Percentiles rank a stretch among this genome's conserved stretches.
phyloP scores from a whole-genome alignment of 2,797 vertebrate genomes.

The Cossypha heuglini region DNA sequence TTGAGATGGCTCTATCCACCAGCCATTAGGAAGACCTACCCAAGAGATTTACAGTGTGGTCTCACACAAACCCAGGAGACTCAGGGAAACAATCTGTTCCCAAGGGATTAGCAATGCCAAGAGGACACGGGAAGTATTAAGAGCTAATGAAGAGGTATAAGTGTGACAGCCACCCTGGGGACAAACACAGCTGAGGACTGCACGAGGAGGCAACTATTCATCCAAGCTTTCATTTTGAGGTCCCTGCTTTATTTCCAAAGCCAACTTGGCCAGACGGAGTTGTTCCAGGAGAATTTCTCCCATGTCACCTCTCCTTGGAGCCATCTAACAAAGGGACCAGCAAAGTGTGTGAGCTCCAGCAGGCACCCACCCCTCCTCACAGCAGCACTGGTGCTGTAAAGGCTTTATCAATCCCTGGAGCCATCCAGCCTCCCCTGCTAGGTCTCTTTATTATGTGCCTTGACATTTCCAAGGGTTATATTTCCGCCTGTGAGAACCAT shows the following conservation, averaged over 20 bases:
- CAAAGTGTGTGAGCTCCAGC: neutral
- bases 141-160: neutral
- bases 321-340: neutral
- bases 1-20: neutral
- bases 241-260: neutral
- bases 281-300: constrained; percentile 23
- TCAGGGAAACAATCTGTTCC: neutral
- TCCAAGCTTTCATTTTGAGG: neutral
- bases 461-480: constrained; percentile 69
- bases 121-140: neutral
- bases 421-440: constrained; percentile 60
- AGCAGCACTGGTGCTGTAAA: neutral
- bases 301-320: neutral
- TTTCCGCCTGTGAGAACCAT: constrained; percentile 69
- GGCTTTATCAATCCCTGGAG: constrained; percentile 58
- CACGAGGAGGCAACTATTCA: neutral
- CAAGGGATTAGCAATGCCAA: neutral
- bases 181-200: neutral
- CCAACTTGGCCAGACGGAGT: neutral
- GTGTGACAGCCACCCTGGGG: neutral
- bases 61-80: neutral
- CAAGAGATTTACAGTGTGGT: neutral
- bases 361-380: constrained; percentile 1
- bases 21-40: neutral
- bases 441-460: constrained; percentile 70